A percentile compares a stretch with the other conserved stretches of the same genome.
phyloP scores from a whole-genome alignment of 35 echinoderm and acorn worm genomes.

The Apostichopus parvimensis region DNA sequence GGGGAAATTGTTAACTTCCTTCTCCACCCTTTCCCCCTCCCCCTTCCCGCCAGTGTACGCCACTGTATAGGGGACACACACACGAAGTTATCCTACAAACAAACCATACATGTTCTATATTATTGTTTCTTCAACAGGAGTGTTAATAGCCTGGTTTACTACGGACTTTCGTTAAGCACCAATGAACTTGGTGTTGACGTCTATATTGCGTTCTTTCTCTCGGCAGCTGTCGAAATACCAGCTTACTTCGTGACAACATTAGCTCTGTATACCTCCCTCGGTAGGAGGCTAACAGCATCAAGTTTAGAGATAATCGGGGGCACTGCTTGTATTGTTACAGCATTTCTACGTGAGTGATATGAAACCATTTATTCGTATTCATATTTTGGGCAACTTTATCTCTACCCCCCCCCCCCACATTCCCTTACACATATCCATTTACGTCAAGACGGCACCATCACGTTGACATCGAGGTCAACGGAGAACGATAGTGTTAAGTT shows the following conservation, averaged over 20 bases:
- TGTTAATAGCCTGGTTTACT: slow-evolving; percentile 83
- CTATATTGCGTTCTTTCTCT: slow-evolving; percentile 72
- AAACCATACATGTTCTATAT: not conserved
- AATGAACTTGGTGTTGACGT: slow-evolving; percentile 70
- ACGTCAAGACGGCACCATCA: too few relatives aligned
- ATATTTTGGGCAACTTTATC: not conserved
- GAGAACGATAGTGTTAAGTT: too few relatives aligned
- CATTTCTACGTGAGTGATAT: slow-evolving; percentile 61
- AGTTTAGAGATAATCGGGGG: slow-evolving; percentile 68
- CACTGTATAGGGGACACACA: not conserved
- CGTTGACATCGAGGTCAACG: too few relatives aligned
- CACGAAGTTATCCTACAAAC: not conserved
- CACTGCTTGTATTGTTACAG: slow-evolving; percentile 68
- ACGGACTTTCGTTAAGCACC: slow-evolving; percentile 84
- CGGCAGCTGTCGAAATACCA: slow-evolving; percentile 80
- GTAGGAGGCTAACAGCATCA: slow-evolving; percentile 54
- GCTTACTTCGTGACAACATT: slow-evolving; percentile 61
- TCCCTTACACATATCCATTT: not conserved
- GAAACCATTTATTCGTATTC: not conserved
- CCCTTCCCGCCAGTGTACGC: not conserved
- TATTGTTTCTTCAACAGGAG: slow-evolving; percentile 42
- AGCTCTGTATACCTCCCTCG: slow-evolving; percentile 60
- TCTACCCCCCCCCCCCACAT: not conserved
- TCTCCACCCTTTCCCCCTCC: too few relatives aligned
- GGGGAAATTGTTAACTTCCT: too few relatives aligned